These are phyloP conservation scores for Triplophysa bombifrons DNA, from an alignment of 2,797 vertebrate genomes.

Conservation along the genomic window DNA sequence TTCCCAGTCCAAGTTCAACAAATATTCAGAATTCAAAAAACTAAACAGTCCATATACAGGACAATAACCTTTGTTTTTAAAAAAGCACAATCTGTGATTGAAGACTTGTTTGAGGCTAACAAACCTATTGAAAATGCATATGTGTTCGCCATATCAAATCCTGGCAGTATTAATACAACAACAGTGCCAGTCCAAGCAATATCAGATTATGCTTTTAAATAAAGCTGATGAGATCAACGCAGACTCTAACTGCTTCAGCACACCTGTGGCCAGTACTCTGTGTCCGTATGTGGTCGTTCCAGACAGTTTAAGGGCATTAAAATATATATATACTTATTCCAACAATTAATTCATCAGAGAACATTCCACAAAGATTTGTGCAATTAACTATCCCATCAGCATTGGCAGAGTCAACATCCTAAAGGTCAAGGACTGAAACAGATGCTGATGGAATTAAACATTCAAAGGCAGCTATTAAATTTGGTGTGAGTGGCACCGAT, in stretches of 20 bases:
- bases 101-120: background rate
- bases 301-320: slow-evolving; percentile 30
- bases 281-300: background rate
- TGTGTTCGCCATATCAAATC: background rate
- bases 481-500: slow-evolving; percentile 42
- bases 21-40: slow-evolving; percentile 29
- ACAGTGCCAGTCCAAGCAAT: background rate
- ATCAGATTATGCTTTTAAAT: background rate
- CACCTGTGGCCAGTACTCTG: background rate
- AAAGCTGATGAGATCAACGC: background rate
- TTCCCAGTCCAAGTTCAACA: slow-evolving; percentile 51
- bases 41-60: slow-evolving; percentile 35
- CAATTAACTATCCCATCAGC: slow-evolving; percentile 34
- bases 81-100: slow-evolving; percentile 13
- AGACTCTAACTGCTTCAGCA: background rate
- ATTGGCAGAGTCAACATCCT: slow-evolving; percentile 32
- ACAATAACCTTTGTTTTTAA: slow-evolving; percentile 5
- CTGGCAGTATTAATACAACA: background rate
- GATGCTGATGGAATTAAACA: slow-evolving; percentile 42
- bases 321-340: slow-evolving; percentile 31
- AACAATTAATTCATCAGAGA: slow-evolving; percentile 19
- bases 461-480: slow-evolving; percentile 8
- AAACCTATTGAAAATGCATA: background rate
- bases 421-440: slow-evolving; percentile 46
- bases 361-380: slow-evolving; percentile 31